Base-by-base conservation (phyloP, 2,888 invertebrate species). In the Drosophila seclusa region DNA sequence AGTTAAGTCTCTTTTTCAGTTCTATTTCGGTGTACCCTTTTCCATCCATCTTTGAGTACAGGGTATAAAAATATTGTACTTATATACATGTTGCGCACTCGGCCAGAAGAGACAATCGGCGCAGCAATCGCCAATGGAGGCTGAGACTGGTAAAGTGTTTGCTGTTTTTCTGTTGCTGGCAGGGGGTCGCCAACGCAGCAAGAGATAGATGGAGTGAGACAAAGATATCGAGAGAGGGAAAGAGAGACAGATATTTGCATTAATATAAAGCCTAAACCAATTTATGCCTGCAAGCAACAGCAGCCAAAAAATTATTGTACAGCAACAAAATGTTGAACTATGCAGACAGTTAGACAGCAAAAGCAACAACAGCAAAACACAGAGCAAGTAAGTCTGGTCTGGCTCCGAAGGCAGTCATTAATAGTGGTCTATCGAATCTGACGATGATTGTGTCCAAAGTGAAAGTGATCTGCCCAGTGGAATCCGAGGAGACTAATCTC, bases 181-280 rank as follows among this genome's bases (percentile, higher is more conserved):
- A 57, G 83, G 87, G 83, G 83, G 82, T 84, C 87, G 83, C 84
- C 83, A 85, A 84, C 85, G 87, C 84, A 87, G 31, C 42, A 21
- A n/a, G 10, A 31, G 16, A 53, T 31, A 31, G 18, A 27, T 21
- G 13, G n/a, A n/a, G n/a, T n/a, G 38, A 8, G n/a, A 38, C 13
- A 31, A 40, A 40, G 55, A 11, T 11, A 38, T 1, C 11, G 38
- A 18, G 16, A 21, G 55, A 29, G 29, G 16, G 29, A 29, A n/a
- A 49, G 70, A 69, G 78, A 71, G 69, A 74, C 76, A 86, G 89
- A 85, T 90, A 90, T 90, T 90, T 90, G 87, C 87, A 89, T 90
- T 90, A 90, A 90, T 87, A 87, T 84, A 84, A 83, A 83, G 85
- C 78, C 80, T 76, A 80, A 86, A 82, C 78, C 82, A 88, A 90